Percentiles rank a stretch among this genome's conserved stretches.
These are phyloP conservation scores for Haliclona indistincta DNA, from an alignment of 37 sponge, comb jelly and placozoan species.

Conservation along the genomic window DNA sequence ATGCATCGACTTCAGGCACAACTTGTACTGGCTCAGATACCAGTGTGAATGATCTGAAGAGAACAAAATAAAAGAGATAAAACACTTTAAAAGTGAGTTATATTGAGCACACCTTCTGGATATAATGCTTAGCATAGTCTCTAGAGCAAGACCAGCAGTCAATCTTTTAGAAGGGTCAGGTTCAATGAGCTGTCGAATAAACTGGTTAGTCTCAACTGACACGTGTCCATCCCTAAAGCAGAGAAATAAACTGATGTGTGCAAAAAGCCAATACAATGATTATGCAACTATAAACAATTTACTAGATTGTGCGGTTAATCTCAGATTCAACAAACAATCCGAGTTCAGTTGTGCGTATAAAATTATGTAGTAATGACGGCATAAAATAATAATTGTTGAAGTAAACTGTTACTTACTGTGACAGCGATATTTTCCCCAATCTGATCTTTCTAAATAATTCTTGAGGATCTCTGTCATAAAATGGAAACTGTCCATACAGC, in stretches of 20 bases:
- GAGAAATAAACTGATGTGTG: background rate
- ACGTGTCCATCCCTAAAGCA: conserved; percentile 31
- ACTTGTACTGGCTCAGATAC: conserved; percentile 22
- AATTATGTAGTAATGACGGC: background rate
- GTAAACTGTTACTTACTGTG: conserved; percentile 47
- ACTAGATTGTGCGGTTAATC: no score
- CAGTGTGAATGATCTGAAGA: conserved; percentile 1
- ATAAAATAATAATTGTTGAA: background rate
- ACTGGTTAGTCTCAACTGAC: conserved; percentile 25
- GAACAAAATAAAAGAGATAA: background rate
- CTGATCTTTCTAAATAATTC: conserved; percentile 80
- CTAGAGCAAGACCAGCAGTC: conserved; percentile 45
- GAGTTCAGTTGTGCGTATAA: no score
- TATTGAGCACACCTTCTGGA: conserved; percentile 52
- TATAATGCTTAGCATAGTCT: conserved; percentile 29
- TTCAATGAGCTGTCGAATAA: conserved; percentile 53
- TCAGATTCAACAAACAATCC: no score
- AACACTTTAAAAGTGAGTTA: no score
- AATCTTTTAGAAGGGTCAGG: conserved; percentile 38
- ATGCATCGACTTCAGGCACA: conserved; percentile 23
- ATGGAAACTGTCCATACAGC: conserved; percentile 90
- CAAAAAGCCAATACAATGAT: background rate
- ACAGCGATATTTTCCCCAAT: conserved; percentile 58
- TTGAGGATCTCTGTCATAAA: conserved; percentile 76
- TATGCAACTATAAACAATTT: background rate